Evolutionary conservation across 2,113 vertebrate genomes (phyloP).

Genomic region (Struthidea cinerea): DNA sequence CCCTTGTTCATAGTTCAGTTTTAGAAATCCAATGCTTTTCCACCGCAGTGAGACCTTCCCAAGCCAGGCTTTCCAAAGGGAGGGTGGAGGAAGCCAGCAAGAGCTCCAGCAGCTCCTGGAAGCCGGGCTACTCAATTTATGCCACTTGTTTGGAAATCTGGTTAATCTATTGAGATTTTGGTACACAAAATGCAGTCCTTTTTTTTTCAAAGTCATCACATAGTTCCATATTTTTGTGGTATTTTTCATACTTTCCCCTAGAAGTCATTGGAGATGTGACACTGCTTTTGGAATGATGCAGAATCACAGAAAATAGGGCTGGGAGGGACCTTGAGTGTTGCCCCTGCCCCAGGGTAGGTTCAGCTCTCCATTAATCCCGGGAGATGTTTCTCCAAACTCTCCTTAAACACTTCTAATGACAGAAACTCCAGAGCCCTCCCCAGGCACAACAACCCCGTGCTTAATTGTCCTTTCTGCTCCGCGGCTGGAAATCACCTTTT

Average conservation of each 20-base stretch:
- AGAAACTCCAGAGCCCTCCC: neutral
- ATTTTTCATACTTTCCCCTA: neutral
- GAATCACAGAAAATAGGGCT: neutral
- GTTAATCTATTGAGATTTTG: neutral
- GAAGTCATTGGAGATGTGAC: neutral
- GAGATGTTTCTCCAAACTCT: neutral
- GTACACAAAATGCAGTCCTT: neutral
- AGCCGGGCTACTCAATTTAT: neutral
- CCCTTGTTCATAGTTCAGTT: neutral
- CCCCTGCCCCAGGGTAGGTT: neutral
- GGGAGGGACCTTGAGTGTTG: neutral
- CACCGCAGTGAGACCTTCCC: neutral
- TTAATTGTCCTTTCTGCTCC: neutral
- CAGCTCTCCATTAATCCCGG: neutral
- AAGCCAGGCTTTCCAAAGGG: neutral
- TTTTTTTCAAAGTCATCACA: fast-evolving
- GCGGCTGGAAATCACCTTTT: neutral
- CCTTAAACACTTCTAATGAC: neutral
- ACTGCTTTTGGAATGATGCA: neutral
- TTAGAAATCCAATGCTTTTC: neutral
- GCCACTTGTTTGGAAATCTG: neutral
- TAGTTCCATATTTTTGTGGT: neutral
- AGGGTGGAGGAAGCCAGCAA: neutral
- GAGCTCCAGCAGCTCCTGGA: neutral
- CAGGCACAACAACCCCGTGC: neutral